These are phyloP conservation scores for Peromyscus nudipes DNA, from an alignment of 2,797 vertebrate genomes.

Conservation along the genomic window DNA sequence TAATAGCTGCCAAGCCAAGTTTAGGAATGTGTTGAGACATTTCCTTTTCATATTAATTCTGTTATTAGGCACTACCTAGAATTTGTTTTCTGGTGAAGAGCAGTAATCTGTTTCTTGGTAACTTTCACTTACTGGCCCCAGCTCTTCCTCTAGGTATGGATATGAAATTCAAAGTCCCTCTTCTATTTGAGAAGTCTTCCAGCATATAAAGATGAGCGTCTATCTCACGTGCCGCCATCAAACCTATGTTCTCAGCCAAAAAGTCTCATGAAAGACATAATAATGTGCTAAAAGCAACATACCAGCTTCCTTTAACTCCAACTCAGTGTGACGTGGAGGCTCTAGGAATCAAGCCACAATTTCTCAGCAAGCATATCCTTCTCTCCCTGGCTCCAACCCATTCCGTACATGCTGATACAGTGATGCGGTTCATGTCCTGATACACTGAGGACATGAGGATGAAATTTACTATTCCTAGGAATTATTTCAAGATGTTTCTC, in stretches of 20 bases:
- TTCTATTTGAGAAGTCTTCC: background rate
- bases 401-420: background rate
- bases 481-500: background rate
- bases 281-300: constrained; percentile 18
- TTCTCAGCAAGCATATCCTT: background rate
- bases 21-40: background rate
- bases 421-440: background rate
- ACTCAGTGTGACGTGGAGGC: background rate
- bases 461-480: background rate
- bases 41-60: background rate
- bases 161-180: background rate
- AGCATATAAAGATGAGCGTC: background rate
- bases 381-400: background rate
- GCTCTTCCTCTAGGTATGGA: background rate
- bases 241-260: constrained; percentile 18
- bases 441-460: background rate
- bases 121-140: background rate
- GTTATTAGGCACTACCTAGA: constrained; percentile 11
- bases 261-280: constrained; percentile 3
- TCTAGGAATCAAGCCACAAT: background rate
- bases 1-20: constrained; percentile 42
- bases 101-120: background rate
- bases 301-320: background rate
- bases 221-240: background rate
- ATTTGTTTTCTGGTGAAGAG: constrained; percentile 17